Evolutionary conservation across 2,888 invertebrate species (phyloP), one percentile per base, ranked within the genome.

Genomic region (Hoplodrina ambigua): DNA sequence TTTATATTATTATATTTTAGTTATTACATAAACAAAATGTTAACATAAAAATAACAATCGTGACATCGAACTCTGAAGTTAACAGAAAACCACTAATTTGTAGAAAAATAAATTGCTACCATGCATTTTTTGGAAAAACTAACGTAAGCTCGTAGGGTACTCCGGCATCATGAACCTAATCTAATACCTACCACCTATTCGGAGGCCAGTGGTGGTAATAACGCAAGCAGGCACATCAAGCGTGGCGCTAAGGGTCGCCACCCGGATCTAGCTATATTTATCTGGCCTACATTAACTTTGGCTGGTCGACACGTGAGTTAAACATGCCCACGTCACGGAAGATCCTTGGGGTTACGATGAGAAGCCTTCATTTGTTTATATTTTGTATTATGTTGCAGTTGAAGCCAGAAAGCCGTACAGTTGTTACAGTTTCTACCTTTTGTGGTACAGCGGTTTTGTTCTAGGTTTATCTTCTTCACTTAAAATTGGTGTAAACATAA

Each of bases 291-390:
- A 50, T 73, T 41, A 46, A 72, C 50, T 15, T 59, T 25, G n/a
- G 7, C 25, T 61, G 50, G 10, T 72, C 41, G 30, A 17, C 73
- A 79, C 49, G 52, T 73, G 74, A 63, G 50, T 33, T 46, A 19
- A 55, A 41, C 75, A 61, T 49, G 17, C 11, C 25, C 13, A 44
- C 55, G 75, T 67, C 56, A 57, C 66, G 49, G 55, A 60, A 54
- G 44, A 72, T 72, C 79, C 79, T 74, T 74, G 80, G 62, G 74
- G 74, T 44, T 11, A 53, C 53, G 75, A 56, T 61, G 57, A 66
- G 68, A 66, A 80, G 76, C 75, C 81, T 75, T 54, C 68, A 50
- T 41, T 20, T 75, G 75, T 80, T 80, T 75, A 65, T 53, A 75
- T 75, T 49, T 30, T 49, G 25, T 59, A 78, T 10, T 44, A 68